These are phyloP conservation scores for Auanema sp. DNA, from an alignment of 2,888 invertebrate species.

Conservation along the genomic window DNA sequence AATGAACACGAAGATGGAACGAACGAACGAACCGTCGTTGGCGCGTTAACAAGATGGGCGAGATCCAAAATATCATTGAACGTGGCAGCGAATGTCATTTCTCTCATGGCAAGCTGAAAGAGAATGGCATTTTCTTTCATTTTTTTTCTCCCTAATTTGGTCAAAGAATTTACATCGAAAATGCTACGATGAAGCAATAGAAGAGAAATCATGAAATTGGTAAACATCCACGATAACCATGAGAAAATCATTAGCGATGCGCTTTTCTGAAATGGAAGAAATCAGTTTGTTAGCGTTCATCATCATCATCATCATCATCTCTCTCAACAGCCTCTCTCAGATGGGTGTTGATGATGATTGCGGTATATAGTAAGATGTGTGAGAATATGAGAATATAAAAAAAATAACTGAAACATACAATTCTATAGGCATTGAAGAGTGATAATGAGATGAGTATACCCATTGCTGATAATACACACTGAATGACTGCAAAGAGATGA, in stretches of 20 bases:
- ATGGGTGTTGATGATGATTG: background rate
- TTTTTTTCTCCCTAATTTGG: constrained; percentile 4
- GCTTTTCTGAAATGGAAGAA: constrained; percentile 11
- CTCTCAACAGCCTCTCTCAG: background rate
- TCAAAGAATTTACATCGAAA: constrained; percentile 17
- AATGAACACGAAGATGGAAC: too few species aligned
- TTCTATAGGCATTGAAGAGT: constrained; percentile 20
- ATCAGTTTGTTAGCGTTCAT: background rate
- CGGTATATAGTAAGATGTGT: too few species aligned
- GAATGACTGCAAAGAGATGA: constrained; percentile 12
- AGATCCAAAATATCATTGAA: constrained; percentile 13
- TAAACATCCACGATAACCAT: constrained; percentile 22
- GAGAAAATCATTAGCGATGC: constrained; percentile 12
- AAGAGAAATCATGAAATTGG: constrained; percentile 19
- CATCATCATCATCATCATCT: too few species aligned
- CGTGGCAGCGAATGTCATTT: background rate
- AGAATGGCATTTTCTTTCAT: background rate
- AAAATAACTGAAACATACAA: too few species aligned
- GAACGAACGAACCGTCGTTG: constrained; percentile 10
- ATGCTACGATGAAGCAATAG: constrained; percentile 13
- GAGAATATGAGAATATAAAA: background rate
- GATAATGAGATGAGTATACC: constrained; percentile 16
- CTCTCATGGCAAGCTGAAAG: constrained; percentile 1
- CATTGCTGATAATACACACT: constrained; percentile 12
- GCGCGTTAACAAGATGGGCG: constrained; percentile 17